Evolutionary conservation across 2,113 vertebrate species (phyloP).

Genomic region (Elachura formosa): DNA sequence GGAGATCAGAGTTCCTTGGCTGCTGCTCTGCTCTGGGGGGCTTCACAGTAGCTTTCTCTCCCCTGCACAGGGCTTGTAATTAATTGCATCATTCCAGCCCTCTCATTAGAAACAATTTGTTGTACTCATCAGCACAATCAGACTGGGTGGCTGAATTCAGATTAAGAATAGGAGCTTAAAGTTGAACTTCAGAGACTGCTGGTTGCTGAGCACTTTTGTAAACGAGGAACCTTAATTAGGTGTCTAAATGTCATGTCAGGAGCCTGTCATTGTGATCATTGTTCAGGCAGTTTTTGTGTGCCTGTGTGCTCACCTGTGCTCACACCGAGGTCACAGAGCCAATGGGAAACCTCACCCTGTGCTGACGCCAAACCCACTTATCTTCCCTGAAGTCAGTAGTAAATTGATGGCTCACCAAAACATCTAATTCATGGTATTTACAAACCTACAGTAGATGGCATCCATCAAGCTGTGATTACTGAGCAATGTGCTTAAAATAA

Average conservation of each 20-base stretch:
- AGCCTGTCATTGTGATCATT: neutral
- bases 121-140: neutral
- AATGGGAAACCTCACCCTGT: neutral
- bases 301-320: rapidly evolving
- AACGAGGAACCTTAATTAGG: neutral
- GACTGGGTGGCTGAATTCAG: neutral
- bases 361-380: neutral
- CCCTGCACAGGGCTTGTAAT: neutral
- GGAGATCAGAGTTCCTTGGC: neutral
- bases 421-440: neutral
- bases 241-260: neutral
- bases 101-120: neutral
- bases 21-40: neutral
- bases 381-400: rapidly evolving
- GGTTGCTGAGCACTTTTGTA: neutral
- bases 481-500: neutral
- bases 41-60: neutral
- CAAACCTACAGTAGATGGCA: neutral
- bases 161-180: neutral
- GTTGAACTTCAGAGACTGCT: neutral
- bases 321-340: neutral
- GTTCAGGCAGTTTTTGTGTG: neutral
- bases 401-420: neutral
- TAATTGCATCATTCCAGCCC: neutral
- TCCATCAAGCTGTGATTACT: neutral